phyloP scores from a whole-genome alignment of 1,140 invertebrate species.

The Teleogryllus occipitalis region DNA sequence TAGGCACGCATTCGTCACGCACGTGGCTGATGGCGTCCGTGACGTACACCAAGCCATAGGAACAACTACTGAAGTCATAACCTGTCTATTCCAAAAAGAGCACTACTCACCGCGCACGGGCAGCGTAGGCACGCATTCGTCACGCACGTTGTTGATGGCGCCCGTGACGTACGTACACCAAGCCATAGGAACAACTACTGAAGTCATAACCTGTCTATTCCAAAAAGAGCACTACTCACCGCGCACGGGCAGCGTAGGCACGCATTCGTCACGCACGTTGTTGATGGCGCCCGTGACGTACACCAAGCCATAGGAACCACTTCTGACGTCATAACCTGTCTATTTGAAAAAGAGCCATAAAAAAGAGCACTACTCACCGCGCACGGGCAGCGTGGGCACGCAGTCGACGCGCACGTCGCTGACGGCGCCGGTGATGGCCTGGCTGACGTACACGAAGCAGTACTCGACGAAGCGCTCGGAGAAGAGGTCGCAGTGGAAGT shows the following conservation, averaged over 20 bases:
- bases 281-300: slow-evolving; percentile 73
- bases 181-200: slow-evolving; percentile 50
- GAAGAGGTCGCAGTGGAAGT: slow-evolving; percentile 74
- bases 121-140: too few relatives aligned
- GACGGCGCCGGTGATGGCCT: slow-evolving; percentile 69
- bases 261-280: slow-evolving; percentile 69
- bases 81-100: too few relatives aligned
- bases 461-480: slow-evolving; percentile 72
- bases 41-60: slow-evolving; percentile 74
- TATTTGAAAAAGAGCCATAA: too few relatives aligned
- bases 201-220: too few relatives aligned
- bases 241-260: slow-evolving; percentile 66
- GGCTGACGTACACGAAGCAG: slow-evolving; percentile 77
- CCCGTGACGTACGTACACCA: slow-evolving; percentile 51
- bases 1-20: too few relatives aligned
- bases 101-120: too few relatives aligned
- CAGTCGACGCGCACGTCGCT: slow-evolving; percentile 71
- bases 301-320: slow-evolving; percentile 60
- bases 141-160: too few relatives aligned
- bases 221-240: slow-evolving; percentile 40
- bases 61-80: too few relatives aligned
- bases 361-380: slow-evolving; percentile 43
- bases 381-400: slow-evolving; percentile 65
- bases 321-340: too few relatives aligned
- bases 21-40: too few relatives aligned